These are phyloP conservation scores for Neogobius melanostomus DNA, from an alignment of 2,113 vertebrate genomes.

Conservation along the genomic window DNA sequence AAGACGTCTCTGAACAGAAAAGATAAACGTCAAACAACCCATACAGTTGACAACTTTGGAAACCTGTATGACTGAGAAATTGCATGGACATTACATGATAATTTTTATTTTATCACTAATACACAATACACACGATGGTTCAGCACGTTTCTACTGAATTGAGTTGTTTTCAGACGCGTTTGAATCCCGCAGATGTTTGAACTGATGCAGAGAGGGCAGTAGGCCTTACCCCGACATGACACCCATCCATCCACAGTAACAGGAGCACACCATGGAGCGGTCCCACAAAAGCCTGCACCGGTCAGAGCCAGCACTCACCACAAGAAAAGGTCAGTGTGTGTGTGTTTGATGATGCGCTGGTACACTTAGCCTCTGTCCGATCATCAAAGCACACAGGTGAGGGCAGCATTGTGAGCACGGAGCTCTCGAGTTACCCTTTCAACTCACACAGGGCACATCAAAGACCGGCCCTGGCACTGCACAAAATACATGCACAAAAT, in stretches of 20 bases:
- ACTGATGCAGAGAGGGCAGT: constrained; percentile 52
- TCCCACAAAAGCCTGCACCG: constrained; percentile 69
- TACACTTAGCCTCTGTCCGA: constrained; percentile 74
- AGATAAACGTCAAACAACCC: too few species aligned
- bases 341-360: constrained; percentile 58
- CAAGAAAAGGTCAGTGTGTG: constrained; percentile 66
- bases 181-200: constrained; percentile 34
- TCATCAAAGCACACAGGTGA: constrained; percentile 83
- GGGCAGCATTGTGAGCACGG: constrained; percentile 73
- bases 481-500: constrained; percentile 55
- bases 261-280: constrained; percentile 62
- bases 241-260: constrained; percentile 72
- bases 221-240: constrained; percentile 64
- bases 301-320: constrained; percentile 68
- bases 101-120: not conserved
- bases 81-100: not conserved
- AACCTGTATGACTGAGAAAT: too few species aligned
- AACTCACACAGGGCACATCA: constrained; percentile 76
- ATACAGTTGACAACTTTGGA: too few species aligned
- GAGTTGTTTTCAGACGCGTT: constrained; percentile 43
- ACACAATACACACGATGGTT: not conserved
- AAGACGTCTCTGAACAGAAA: too few species aligned
- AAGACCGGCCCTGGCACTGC: constrained; percentile 69
- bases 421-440: constrained; percentile 79
- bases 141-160: not conserved